A percentile compares a stretch with the other conserved stretches of the same genome.
phyloP scores from a whole-genome alignment of 1,140 invertebrate genomes.

The Procambarus virginalis region DNA sequence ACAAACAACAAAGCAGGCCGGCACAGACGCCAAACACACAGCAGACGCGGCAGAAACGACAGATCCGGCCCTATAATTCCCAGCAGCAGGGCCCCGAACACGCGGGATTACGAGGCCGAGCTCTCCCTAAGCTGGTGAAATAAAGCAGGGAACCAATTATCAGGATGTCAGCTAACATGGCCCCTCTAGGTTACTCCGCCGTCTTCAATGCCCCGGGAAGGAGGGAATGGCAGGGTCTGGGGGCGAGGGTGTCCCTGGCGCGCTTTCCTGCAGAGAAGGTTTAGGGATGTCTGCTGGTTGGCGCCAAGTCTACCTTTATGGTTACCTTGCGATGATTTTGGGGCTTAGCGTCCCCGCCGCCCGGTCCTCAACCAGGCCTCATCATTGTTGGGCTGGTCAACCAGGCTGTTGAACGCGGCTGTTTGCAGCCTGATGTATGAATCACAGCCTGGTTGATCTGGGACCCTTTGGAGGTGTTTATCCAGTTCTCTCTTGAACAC shows the following conservation, averaged over 20 bases:
- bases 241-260: not conserved
- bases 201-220: not conserved
- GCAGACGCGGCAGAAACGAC: not conserved
- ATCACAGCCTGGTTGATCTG: no score
- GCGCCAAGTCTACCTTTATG: no score
- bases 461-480: no score
- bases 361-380: no score
- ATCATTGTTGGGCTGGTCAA: no score
- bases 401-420: no score
- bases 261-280: not conserved
- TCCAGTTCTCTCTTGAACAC: no score
- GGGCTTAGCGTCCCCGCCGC: no score
- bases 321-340: no score
- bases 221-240: not conserved
- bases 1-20: not conserved
- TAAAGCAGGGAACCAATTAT: constrained; percentile 6
- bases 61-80: not conserved
- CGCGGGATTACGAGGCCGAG: not conserved
- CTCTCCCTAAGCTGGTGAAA: not conserved
- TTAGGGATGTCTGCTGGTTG: not conserved
- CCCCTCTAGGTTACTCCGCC: not conserved
- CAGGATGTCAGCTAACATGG: not conserved
- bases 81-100: not conserved
- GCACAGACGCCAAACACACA: no score
- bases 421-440: no score